phyloP scores from a whole-genome alignment of 2,797 vertebrate genomes.

The Pseudochirops corinnae region DNA sequence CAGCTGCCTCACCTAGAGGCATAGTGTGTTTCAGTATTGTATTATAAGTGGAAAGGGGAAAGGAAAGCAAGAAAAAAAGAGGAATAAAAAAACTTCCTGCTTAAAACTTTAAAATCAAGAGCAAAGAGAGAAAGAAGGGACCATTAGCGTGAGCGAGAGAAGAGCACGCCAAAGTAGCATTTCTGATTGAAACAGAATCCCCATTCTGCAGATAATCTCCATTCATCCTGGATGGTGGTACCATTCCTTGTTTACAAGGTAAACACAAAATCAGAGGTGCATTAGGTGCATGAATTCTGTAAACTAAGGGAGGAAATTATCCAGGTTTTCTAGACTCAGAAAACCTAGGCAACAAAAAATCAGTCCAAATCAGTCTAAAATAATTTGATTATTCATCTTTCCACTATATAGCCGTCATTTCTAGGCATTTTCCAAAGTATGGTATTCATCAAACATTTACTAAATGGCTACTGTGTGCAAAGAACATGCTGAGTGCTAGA shows the following conservation, averaged over 20 bases:
- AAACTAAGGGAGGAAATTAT: neutral
- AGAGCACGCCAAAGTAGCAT: neutral
- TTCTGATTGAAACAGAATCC: neutral
- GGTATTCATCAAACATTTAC: neutral
- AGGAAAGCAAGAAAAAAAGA: neutral
- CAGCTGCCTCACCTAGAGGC: neutral
- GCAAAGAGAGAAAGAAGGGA: neutral
- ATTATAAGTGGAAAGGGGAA: neutral
- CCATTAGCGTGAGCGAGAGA: conserved; percentile 1
- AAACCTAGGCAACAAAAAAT: neutral
- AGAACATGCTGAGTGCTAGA: neutral
- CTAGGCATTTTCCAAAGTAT: neutral
- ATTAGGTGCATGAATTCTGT: neutral
- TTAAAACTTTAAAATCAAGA: conserved; percentile 40
- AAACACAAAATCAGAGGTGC: neutral
- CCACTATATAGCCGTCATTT: neutral
- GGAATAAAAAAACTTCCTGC: neutral
- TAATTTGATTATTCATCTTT: neutral
- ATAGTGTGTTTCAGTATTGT: neutral
- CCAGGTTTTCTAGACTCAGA: neutral
- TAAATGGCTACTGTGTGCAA: neutral
- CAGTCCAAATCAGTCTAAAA: neutral
- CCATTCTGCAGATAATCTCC: neutral
- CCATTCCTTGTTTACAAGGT: neutral
- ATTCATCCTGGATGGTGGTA: neutral